Conservation (phyloP, 2,888 invertebrate species). For the Ennomos quercinarius region DNA sequence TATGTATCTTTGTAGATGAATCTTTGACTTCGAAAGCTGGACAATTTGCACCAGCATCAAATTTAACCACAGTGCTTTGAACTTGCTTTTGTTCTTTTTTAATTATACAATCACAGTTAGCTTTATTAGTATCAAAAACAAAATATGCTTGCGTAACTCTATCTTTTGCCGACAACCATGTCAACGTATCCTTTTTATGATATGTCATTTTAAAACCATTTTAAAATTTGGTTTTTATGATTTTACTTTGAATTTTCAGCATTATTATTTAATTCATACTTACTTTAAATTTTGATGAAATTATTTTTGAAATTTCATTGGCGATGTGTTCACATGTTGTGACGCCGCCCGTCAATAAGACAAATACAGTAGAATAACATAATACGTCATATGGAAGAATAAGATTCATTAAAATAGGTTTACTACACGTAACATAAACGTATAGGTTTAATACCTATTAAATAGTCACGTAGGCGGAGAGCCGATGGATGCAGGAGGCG, state of each 20-base stretch:
- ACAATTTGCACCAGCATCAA: conserved; percentile 9
- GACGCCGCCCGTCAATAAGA: too few species aligned
- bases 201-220: conserved; percentile 4
- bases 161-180: neutral
- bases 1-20: conserved; percentile 5
- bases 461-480: too few species aligned
- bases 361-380: too few species aligned
- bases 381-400: too few species aligned
- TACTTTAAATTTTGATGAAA: neutral
- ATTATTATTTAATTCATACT: neutral
- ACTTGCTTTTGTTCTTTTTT: conserved; percentile 2
- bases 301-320: too few species aligned
- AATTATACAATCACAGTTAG: neutral
- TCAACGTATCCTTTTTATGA: neutral
- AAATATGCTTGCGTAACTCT: too few species aligned
- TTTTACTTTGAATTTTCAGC: conserved; percentile 7
- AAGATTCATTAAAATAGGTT: too few species aligned
- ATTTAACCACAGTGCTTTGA: conserved; percentile 7
- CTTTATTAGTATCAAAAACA: too few species aligned
- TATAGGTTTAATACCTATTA: too few species aligned
- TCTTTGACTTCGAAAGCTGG: conserved; percentile 12
- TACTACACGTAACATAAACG: too few species aligned
- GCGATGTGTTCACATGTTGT: too few species aligned
- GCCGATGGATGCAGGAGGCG: too few species aligned
- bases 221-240: neutral